Evolutionary conservation across 2,888 invertebrate species (phyloP).

Genomic region (Theretra japonica): DNA sequence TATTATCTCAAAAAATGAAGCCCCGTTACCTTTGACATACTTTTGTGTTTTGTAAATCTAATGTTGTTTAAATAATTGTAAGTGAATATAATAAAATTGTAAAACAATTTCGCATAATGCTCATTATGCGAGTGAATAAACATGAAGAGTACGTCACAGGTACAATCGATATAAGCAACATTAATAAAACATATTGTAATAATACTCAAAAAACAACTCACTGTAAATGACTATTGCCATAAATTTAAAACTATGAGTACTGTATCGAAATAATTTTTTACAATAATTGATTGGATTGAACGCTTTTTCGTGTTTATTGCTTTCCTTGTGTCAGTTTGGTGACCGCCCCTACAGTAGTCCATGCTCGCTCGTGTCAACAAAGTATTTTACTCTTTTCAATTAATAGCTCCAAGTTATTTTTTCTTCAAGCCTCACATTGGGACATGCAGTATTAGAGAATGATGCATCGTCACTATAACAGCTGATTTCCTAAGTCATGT

Average conservation of each 20-base stretch:
- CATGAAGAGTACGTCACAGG: constrained; percentile 62
- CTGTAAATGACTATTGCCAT: constrained; percentile 69
- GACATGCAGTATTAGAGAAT: constrained; percentile 84
- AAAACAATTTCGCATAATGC: too few species aligned
- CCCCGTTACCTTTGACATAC: constrained; percentile 67
- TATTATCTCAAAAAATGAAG: constrained; percentile 64
- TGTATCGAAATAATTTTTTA: constrained; percentile 73
- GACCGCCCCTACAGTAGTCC: constrained; percentile 84
- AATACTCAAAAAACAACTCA: constrained; percentile 84
- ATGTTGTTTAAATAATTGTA: too few species aligned
- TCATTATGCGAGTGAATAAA: neutral
- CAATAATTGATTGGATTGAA: constrained; percentile 85
- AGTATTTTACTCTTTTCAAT: constrained; percentile 79
- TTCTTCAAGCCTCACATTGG: constrained; percentile 82
- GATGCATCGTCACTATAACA: constrained; percentile 84
- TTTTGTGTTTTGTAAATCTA: constrained; percentile 37
- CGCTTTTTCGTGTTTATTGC: constrained; percentile 86
- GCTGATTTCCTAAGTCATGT: constrained; percentile 82
- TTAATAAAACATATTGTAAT: constrained; percentile 65
- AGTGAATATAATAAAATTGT: neutral
- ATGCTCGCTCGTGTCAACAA: constrained; percentile 82
- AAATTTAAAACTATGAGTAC: constrained; percentile 68
- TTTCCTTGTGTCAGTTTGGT: constrained; percentile 86
- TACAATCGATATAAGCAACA: constrained; percentile 52
- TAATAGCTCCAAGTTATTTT: constrained; percentile 80